Base-by-base conservation (phyloP, 2,888 invertebrate species). In the Eulithis prunata region DNA sequence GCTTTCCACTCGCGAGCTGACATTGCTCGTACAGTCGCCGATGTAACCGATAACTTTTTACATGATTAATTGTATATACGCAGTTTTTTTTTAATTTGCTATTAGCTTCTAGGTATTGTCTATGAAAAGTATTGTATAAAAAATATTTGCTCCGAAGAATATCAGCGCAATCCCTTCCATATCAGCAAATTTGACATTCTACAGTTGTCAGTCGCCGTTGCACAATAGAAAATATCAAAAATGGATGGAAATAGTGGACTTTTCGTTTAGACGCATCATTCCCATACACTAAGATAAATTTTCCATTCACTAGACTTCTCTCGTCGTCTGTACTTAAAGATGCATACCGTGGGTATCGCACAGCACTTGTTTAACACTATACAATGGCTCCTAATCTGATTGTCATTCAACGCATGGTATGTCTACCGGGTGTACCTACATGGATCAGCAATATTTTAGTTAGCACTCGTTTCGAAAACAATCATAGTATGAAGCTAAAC, bases 1-100 rank as follows among this genome's bases (percentile, higher is more conserved):
- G 90, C 92, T 93, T 93, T 93, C 92, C 89, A 87, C 76, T 78
- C 68, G 74, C 74, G 71, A 78, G 56, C 62, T 68, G 59, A 66
- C 67, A 66, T 67, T 55, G 45, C 58, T 55, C 10, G 67, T 64
- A 67, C 67, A 51, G 21, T 56, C 62, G 43, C 70, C 66, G 53
- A 71, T 65, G 58, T 12, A 45, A 62, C 64, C 57, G 41, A 60
- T 60, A 47, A 36, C 28, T 45, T 21, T n/a, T 41, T 38, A 12
- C 28, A 47, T 61, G 43, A 6, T 43, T 43, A 56, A 56, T 62
- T 56, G 14, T 3, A 43, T 41, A 10, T 41, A 32, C 32, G 47
- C 54, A 47, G 47, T 13, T 38, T 53, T 14, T n/a, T 41, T 49
- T 49, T 58, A 14, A 52, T 8, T 43, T 1, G 7, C 14, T 8